phyloP scores from a whole-genome alignment of 2,888 invertebrate genomes.

The Bruchidius siliquastri region DNA sequence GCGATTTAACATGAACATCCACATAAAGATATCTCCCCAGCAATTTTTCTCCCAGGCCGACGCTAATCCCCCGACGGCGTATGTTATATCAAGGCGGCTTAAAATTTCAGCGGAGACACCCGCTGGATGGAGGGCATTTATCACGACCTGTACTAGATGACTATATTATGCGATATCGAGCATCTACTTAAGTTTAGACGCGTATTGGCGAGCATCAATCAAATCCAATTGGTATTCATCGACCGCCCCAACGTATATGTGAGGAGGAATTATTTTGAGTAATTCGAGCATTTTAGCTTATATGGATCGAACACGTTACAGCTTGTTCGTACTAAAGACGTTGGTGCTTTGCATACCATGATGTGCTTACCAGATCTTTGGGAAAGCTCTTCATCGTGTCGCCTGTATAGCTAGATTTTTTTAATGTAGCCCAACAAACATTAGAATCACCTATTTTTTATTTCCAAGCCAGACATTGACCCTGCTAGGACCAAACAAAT shows the following conservation, averaged over 20 bases:
- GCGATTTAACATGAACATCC: slow-evolving; percentile 41
- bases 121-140: slow-evolving; percentile 29
- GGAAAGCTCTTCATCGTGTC: too few species aligned
- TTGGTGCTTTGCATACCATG: too few species aligned
- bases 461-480: too few species aligned
- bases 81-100: slow-evolving; percentile 35
- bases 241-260: not conserved
- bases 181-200: not conserved
- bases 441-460: too few species aligned
- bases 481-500: too few species aligned
- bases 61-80: slow-evolving; percentile 38
- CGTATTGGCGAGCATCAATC: not conserved
- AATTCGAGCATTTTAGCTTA: not conserved
- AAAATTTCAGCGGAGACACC: slow-evolving; percentile 40
- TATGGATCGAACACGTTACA: too few species aligned
- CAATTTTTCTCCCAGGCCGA: slow-evolving; percentile 35
- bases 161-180: slow-evolving; percentile 27
- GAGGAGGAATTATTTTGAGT: not conserved
- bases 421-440: too few species aligned
- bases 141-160: slow-evolving; percentile 37
- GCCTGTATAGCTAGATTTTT: too few species aligned
- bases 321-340: too few species aligned
- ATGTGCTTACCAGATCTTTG: too few species aligned
- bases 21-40: slow-evolving; percentile 36
- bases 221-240: not conserved